Conservation (phyloP, 2,888 invertebrate species). For the Prostheceraeus crozeri region DNA sequence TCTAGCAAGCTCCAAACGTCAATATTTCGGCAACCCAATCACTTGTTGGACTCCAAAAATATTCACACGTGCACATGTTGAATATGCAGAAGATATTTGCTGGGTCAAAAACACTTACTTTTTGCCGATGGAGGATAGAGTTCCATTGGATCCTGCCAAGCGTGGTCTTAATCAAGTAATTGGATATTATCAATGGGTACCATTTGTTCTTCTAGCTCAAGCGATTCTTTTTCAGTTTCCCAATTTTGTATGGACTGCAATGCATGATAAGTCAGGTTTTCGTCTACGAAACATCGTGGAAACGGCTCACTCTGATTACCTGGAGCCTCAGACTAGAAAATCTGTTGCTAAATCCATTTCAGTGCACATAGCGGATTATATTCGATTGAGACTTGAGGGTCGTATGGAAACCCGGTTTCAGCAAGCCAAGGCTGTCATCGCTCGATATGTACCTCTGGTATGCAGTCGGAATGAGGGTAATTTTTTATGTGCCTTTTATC, state of each 20-base stretch:
- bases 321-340: not conserved
- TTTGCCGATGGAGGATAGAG: slow-evolving; percentile 1
- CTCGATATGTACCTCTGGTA: too few relatives aligned
- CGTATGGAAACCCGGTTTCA: too few relatives aligned
- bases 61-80: slow-evolving; percentile 26
- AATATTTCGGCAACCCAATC: slow-evolving; percentile 21
- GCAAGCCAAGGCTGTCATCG: too few relatives aligned
- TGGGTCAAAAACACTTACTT: slow-evolving; percentile 26
- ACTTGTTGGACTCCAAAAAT: slow-evolving; percentile 26
- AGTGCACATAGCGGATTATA: not conserved
- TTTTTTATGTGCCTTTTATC: not conserved
- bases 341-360: not conserved
- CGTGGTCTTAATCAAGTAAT: not conserved
- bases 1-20: slow-evolving; percentile 12
- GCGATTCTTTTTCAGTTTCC: slow-evolving; percentile 17
- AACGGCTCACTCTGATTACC: not conserved
- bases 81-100: slow-evolving; percentile 22
- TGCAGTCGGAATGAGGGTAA: not conserved
- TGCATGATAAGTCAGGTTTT: not conserved
- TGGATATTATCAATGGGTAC: slow-evolving; percentile 27
- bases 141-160: not conserved
- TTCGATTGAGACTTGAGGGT: too few relatives aligned
- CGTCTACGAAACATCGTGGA: not conserved
- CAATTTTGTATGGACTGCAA: slow-evolving; percentile 7
- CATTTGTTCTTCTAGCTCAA: slow-evolving; percentile 22